These are phyloP conservation scores for Aplysina aerophoba DNA, from an alignment of 37 sponge, comb jelly and placozoan genomes.

Conservation along the genomic window DNA sequence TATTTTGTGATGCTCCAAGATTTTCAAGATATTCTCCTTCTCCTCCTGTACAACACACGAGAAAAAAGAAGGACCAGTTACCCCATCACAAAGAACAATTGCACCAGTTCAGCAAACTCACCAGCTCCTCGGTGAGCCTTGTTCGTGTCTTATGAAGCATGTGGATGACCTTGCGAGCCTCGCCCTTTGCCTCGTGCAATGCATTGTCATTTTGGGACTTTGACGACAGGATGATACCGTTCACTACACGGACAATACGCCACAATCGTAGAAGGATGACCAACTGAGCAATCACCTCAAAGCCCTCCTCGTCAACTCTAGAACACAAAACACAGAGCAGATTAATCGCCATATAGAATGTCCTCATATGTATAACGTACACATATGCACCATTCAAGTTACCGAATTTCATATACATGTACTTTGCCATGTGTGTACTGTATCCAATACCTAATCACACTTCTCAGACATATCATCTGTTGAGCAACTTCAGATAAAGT, in stretches of 20 bases:
- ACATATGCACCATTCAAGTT: too few relatives aligned
- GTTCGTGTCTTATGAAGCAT: conserved; percentile 66
- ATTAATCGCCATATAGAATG: too few relatives aligned
- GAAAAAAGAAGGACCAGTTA: too few relatives aligned
- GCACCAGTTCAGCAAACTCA: conserved; percentile 27
- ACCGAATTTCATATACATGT: too few relatives aligned
- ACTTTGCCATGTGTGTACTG: too few relatives aligned
- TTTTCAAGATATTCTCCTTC: background rate
- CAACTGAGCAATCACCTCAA: conserved; percentile 66
- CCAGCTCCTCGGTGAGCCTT: conserved; percentile 40
- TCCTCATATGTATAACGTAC: too few relatives aligned
- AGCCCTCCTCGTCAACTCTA: conserved; percentile 76
- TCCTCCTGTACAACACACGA: background rate
- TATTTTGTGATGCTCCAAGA: background rate
- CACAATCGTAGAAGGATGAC: conserved; percentile 89
- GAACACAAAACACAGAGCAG: too few relatives aligned
- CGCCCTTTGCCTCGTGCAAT: conserved; percentile 41
- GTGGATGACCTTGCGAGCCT: conserved; percentile 60
- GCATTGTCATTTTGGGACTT: conserved; percentile 53
- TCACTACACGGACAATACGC: conserved; percentile 91
- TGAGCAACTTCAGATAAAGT: too few relatives aligned
- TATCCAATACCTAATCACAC: too few relatives aligned
- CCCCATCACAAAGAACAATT: too few relatives aligned
- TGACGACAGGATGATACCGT: conserved; percentile 78
- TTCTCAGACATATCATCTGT: too few relatives aligned